Base-by-base conservation (phyloP, 2,888 invertebrate species). In the Hemithea aestivaria region DNA sequence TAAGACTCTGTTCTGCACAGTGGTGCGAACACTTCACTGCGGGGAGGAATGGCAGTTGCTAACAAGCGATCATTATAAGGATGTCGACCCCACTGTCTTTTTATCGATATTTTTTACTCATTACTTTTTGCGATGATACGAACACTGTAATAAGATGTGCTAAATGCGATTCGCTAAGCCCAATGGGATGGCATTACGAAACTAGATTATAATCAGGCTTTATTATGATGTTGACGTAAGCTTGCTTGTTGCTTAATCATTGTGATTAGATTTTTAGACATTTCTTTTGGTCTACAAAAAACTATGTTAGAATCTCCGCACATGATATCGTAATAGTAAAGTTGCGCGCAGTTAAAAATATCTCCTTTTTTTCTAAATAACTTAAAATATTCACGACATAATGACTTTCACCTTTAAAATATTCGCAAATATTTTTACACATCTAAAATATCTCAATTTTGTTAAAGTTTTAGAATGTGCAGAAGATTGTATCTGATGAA, bases 41-140 rank as follows among this genome's bases (percentile, higher is more conserved):
- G 60, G 61, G 71, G 75, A 75, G 75, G 75, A 77, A 74, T 79
- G 76, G 79, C 76, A 73, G 66, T 64, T 73, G 73, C 77, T 85
- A 85, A 85, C 85, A 84, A 85, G 85, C 61, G 65, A 62, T 70
- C 72, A 70, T 82, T 80, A 79, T 82, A 82, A 79, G 81, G 77
- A 78, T 73, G 81, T 74, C 63, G 66, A 72, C 65, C 69, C 62
- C 48, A 38, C 34, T 39, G 50, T 48, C 56, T 60, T 50, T 47
- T 45, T 74, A 74, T 79, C 79, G 79, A 81, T 75, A 62, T 33
- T 63, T 75, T 75, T 72, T 67, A 58, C 56, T 52, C 41, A 51
- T 53, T 57, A 50, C 64, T 67, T 70, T 71, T 48, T 70, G 55
- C 52, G 49, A 44, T 47, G 40, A 53, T 34, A 43, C 45, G 52